Evolutionary conservation across 2,888 invertebrate species (phyloP).

Genomic region (Orchesellides sinensis): DNA sequence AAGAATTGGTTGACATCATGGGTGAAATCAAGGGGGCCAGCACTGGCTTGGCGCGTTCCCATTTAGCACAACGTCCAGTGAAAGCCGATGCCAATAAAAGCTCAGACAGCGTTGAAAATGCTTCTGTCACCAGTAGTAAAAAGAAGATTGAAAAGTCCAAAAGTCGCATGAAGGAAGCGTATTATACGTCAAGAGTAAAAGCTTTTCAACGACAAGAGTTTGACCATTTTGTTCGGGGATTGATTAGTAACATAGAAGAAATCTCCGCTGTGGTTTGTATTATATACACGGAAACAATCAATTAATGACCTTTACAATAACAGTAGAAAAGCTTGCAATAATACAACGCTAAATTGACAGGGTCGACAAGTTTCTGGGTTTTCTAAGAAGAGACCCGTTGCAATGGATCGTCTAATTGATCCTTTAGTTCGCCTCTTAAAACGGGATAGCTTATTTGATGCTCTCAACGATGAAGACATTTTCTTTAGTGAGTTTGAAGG

Average conservation of each 20-base stretch:
- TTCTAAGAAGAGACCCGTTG: conserved; percentile 42
- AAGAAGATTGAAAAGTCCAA: conserved; percentile 10
- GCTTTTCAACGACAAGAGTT: conserved; percentile 55
- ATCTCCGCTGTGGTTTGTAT: conserved; percentile 59
- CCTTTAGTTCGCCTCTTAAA: conserved; percentile 59
- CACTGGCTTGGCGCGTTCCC: conserved; percentile 21
- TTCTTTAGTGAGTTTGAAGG: conserved; percentile 62
- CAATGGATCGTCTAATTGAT: conserved; percentile 28
- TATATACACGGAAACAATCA: not conserved
- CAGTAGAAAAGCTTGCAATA: no score
- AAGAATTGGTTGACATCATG: not conserved
- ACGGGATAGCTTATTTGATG: conserved; percentile 59
- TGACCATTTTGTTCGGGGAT: conserved; percentile 58
- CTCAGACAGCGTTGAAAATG: not conserved
- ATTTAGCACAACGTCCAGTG: not conserved
- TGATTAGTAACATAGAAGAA: conserved; percentile 61
- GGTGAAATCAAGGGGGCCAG: not conserved
- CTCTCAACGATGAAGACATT: conserved; percentile 63
- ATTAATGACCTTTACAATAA: no score
- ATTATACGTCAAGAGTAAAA: conserved; percentile 9
- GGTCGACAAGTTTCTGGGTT: conserved; percentile 46
- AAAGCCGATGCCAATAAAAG: not conserved
- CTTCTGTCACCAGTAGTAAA: not conserved
- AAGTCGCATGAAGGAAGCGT: conserved; percentile 2
- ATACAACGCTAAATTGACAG: conserved; percentile 27